Evolutionary conservation across 1,140 invertebrate species (phyloP).

Genomic region (Tetragnatha versicolor): DNA sequence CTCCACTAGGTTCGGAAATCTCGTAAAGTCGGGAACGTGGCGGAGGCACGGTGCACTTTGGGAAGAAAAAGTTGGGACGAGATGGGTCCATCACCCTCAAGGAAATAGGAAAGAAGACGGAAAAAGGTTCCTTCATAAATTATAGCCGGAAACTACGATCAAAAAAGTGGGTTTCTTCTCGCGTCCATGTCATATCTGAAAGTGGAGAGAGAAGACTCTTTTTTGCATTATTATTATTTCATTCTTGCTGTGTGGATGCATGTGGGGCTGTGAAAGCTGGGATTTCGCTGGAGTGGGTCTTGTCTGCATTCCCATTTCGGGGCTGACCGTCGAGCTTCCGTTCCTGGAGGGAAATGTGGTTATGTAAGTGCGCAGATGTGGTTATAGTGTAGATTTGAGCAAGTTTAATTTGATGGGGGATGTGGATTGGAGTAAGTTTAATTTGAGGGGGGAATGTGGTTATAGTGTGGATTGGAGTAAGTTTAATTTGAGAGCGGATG

Average conservation of each 20-base stretch:
- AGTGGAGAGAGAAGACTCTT: constrained; percentile 10
- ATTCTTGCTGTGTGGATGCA: constrained; percentile 1
- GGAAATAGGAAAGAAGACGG: constrained; percentile 43
- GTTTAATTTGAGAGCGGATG: too few relatives aligned
- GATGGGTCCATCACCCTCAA: constrained; percentile 41
- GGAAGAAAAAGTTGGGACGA: constrained; percentile 4
- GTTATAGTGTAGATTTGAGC: too few relatives aligned
- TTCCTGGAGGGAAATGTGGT: too few relatives aligned
- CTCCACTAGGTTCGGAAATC: constrained; percentile 31
- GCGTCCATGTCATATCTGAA: constrained; percentile 27
- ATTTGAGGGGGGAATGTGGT: too few relatives aligned
- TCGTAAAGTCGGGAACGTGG: constrained; percentile 39
- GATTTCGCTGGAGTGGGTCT: not conserved
- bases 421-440: too few relatives aligned
- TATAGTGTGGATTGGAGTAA: too few relatives aligned
- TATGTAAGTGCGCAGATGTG: too few relatives aligned
- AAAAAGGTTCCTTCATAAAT: constrained; percentile 46
- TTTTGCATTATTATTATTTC: constrained; percentile 10
- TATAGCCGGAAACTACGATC: constrained; percentile 46
- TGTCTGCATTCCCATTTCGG: not conserved
- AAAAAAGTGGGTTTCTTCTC: not conserved
- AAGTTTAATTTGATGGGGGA: too few relatives aligned
- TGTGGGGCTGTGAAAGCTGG: not conserved
- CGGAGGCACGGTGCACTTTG: not conserved
- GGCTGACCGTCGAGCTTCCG: too few relatives aligned